A percentile compares a stretch with the other conserved stretches of the same genome.
Conservation (phyloP, 1,140 invertebrate species). For the Drosophila kepulauana region DNA sequence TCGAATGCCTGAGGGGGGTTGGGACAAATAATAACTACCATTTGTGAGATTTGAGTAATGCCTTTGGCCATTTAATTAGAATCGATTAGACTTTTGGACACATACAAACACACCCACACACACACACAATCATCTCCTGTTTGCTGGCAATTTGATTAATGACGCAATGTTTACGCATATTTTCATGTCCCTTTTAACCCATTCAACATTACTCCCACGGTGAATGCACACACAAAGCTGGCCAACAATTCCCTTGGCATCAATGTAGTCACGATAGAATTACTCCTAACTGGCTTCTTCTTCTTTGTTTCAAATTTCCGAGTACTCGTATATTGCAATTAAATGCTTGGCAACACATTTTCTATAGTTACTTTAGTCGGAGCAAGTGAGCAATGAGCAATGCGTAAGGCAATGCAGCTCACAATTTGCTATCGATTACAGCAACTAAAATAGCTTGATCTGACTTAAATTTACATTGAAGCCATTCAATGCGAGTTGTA, state of each 20-base stretch:
- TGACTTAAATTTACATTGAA: too few species aligned
- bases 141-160: constrained; percentile 15
- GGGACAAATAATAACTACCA: constrained; percentile 12
- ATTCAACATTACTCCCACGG: background rate
- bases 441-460: too few species aligned
- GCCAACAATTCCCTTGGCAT: background rate
- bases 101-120: background rate
- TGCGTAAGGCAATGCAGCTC: too few species aligned
- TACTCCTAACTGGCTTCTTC: too few species aligned
- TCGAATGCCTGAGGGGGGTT: background rate
- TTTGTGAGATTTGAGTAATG: constrained; percentile 3
- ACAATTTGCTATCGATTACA: too few species aligned
- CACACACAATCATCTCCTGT: background rate
- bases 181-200: background rate
- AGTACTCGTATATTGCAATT: too few species aligned
- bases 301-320: too few species aligned
- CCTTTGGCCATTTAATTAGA: constrained; percentile 15
- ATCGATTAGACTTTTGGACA: constrained; percentile 5
- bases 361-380: too few species aligned
- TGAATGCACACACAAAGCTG: background rate
- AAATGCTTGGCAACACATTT: too few species aligned
- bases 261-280: background rate
- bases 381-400: too few species aligned
- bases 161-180: constrained; percentile 7
- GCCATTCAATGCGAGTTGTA: too few species aligned